These are phyloP conservation scores for Hippocampus barbouri DNA, from an alignment of 2,113 vertebrate genomes.

Conservation along the genomic window DNA sequence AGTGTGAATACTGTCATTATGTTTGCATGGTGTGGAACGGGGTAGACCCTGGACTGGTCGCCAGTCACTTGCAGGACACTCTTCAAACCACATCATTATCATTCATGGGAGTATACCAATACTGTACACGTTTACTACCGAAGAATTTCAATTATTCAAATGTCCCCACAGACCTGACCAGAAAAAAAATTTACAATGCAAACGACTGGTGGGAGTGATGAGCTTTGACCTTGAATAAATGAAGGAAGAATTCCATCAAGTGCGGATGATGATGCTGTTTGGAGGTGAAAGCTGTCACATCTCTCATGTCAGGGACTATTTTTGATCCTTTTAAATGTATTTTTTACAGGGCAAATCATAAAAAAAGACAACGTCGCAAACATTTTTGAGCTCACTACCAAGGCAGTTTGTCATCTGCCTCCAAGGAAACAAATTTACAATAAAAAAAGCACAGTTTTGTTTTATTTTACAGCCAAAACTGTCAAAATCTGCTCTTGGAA, in stretches of 20 bases:
- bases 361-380: not conserved
- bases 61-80: not conserved
- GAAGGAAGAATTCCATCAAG: constrained; percentile 61
- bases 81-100: constrained; percentile 15
- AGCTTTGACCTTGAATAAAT: constrained; percentile 70
- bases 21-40: not conserved
- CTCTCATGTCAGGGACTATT: constrained; percentile 24
- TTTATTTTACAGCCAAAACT: constrained; percentile 15
- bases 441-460: not conserved
- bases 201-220: constrained; percentile 56
- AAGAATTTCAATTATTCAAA: constrained; percentile 45
- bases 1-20: not conserved
- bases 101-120: constrained; percentile 18
- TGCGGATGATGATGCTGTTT: constrained; percentile 44
- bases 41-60: not conserved
- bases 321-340: not conserved
- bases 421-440: not conserved
- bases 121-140: constrained; percentile 21
- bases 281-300: constrained; percentile 43
- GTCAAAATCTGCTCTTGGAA: constrained; percentile 13
- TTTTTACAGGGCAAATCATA: not conserved
- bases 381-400: not conserved
- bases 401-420: not conserved
- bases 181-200: constrained; percentile 61
- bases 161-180: constrained; percentile 32